Conservation (phyloP, 2,888 invertebrate genomes). For the Agriopis marginaria region DNA sequence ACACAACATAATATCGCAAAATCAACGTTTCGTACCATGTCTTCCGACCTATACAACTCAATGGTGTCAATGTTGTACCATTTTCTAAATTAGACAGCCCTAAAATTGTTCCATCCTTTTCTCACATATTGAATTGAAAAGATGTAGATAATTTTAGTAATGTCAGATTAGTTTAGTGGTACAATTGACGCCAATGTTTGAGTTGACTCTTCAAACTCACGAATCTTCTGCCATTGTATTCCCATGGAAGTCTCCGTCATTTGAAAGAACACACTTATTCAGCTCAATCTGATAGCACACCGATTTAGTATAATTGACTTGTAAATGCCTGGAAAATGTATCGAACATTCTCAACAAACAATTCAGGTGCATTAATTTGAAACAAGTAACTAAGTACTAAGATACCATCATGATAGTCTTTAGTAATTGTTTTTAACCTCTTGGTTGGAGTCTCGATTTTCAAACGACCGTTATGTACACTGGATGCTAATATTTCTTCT, state of each 20-base stretch:
- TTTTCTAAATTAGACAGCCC: too few species aligned
- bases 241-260: slow-evolving; percentile 19
- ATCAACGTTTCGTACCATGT: slow-evolving; percentile 26
- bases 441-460: background rate
- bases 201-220: background rate
- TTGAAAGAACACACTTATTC: slow-evolving; percentile 30
- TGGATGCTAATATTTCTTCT: background rate
- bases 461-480: background rate
- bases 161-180: too few species aligned
- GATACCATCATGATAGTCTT: background rate
- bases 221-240: slow-evolving; percentile 14
- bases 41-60: slow-evolving; percentile 23
- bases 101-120: too few species aligned
- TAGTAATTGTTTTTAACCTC: background rate
- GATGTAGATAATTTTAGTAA: too few species aligned
- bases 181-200: slow-evolving; percentile 1
- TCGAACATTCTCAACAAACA: slow-evolving; percentile 2
- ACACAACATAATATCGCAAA: slow-evolving; percentile 20
- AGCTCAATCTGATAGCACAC: slow-evolving; percentile 23
- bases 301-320: slow-evolving; percentile 17
- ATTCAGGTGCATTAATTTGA: slow-evolving; percentile 21
- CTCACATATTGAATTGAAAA: too few species aligned
- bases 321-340: slow-evolving; percentile 15
- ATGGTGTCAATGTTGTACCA: background rate
- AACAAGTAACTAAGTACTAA: background rate